A percentile compares a stretch with the other conserved stretches of the same genome.
phyloP scores from a whole-genome alignment of 1,140 invertebrate genomes.

The Bradynema listronoti region DNA sequence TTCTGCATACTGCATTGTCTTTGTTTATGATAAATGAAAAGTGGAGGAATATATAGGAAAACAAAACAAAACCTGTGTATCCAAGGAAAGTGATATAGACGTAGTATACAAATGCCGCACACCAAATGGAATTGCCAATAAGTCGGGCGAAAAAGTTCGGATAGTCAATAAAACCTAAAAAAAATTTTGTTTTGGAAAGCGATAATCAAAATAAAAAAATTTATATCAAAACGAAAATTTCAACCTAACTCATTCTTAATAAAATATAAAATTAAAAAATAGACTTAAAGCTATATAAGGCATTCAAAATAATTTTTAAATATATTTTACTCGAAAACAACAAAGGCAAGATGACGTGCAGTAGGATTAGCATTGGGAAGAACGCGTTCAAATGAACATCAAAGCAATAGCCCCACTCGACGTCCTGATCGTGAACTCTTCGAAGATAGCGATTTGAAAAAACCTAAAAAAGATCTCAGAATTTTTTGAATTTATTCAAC shows the following conservation, averaged over 20 bases:
- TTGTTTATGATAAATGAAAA: too few relatives aligned
- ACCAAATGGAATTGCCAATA: conserved; percentile 87
- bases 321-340: conserved; percentile 48
- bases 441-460: conserved; percentile 79
- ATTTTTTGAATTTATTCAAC: too few relatives aligned
- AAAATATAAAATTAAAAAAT: conserved; percentile 3
- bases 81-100: conserved; percentile 95
- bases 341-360: conserved; percentile 72
- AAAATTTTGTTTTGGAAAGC: neutral
- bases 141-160: conserved; percentile 66
- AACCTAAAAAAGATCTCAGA: conserved; percentile 73
- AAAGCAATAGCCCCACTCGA: conserved; percentile 95
- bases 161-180: conserved; percentile 46
- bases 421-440: conserved; percentile 69
- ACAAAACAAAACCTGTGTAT: conserved; percentile 75
- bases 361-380: conserved; percentile 83
- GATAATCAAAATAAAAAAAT: conserved; percentile 12
- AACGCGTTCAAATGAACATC: conserved; percentile 98
- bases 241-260: too few relatives aligned
- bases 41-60: conserved; percentile 3
- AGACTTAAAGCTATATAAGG: conserved; percentile 3
- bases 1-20: too few relatives aligned
- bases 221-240: too few relatives aligned
- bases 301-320: too few relatives aligned
- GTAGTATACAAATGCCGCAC: conserved; percentile 83